These are phyloP conservation scores for Sarcophaga subvicina DNA, from an alignment of 2,888 invertebrate species.

Conservation along the genomic window DNA sequence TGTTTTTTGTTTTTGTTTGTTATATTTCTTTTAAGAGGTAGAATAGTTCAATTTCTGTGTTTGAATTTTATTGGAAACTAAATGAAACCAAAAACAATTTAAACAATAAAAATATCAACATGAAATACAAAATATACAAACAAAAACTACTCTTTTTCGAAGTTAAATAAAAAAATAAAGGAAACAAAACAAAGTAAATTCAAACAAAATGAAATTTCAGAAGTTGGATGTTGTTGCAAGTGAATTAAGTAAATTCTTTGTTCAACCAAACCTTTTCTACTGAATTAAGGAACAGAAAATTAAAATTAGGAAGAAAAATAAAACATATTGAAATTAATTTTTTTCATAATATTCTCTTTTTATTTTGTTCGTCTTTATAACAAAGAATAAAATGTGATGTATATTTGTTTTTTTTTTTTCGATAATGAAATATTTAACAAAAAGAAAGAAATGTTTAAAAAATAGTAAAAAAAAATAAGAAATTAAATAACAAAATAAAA, in stretches of 20 bases:
- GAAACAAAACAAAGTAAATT: no score
- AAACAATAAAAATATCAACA: conserved; percentile 60
- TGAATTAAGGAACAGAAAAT: neutral
- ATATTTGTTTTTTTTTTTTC: conserved; percentile 61
- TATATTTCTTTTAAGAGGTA: conserved; percentile 60
- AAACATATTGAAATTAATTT: conserved; percentile 62
- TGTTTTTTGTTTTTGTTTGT: conserved; percentile 46
- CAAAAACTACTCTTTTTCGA: neutral
- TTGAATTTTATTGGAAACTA: conserved; percentile 13
- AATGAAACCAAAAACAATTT: neutral
- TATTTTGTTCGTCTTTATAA: conserved; percentile 68
- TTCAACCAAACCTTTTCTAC: neutral
- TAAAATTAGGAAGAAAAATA: conserved; percentile 35
- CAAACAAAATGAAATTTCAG: no score
- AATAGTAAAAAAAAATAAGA: conserved; percentile 73
- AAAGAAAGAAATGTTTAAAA: conserved; percentile 73
- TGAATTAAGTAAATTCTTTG: no score
- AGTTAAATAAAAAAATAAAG: no score
- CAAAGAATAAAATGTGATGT: conserved; percentile 66
- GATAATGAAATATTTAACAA: conserved; percentile 69
- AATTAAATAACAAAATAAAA: conserved; percentile 72
- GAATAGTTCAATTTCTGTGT: conserved; percentile 54
- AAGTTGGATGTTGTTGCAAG: no score
- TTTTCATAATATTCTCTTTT: conserved; percentile 60
- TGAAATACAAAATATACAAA: conserved; percentile 56